Percentiles rank a stretch among this genome's conserved stretches.
phyloP scores from a whole-genome alignment of 2,113 vertebrate species.

The Carettochelys insculpta region DNA sequence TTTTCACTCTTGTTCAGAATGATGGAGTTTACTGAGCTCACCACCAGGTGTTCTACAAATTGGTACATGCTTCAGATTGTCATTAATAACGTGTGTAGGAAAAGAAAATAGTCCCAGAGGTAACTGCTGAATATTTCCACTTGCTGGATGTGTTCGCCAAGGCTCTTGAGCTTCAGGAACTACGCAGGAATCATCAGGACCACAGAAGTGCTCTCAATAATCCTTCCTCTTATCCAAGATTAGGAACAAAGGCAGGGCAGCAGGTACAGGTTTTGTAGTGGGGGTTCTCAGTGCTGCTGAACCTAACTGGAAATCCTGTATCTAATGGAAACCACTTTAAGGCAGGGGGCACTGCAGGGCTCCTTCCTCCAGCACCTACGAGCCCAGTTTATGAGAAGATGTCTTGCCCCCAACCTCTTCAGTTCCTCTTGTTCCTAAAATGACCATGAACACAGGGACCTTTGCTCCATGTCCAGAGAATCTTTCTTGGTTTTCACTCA shows the following conservation, averaged over 20 bases:
- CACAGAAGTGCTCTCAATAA: background rate
- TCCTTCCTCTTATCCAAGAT: background rate
- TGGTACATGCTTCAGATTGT: background rate
- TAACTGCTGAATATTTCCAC: background rate
- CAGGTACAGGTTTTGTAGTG: too few relatives aligned
- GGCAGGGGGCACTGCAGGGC: too few relatives aligned
- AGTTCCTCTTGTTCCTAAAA: background rate
- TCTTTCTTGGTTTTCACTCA: background rate
- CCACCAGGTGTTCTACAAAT: slow-evolving; percentile 23
- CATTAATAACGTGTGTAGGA: background rate
- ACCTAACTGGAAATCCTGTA: too few relatives aligned
- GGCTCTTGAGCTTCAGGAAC: background rate
- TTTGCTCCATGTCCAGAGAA: background rate
- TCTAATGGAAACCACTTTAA: too few relatives aligned
- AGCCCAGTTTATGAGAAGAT: background rate
- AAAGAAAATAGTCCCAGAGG: background rate
- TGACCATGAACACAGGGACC: background rate
- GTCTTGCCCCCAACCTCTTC: background rate
- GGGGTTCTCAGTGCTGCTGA: too few relatives aligned
- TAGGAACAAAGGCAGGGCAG: too few relatives aligned
- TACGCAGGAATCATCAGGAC: background rate
- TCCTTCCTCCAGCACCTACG: too few relatives aligned
- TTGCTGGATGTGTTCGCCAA: background rate
- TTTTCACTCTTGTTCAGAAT: slow-evolving; percentile 14
- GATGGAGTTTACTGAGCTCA: slow-evolving; percentile 29